Evolutionary conservation across 2,113 vertebrate species (phyloP).

Genomic region (Thryonomys swinderianus): DNA sequence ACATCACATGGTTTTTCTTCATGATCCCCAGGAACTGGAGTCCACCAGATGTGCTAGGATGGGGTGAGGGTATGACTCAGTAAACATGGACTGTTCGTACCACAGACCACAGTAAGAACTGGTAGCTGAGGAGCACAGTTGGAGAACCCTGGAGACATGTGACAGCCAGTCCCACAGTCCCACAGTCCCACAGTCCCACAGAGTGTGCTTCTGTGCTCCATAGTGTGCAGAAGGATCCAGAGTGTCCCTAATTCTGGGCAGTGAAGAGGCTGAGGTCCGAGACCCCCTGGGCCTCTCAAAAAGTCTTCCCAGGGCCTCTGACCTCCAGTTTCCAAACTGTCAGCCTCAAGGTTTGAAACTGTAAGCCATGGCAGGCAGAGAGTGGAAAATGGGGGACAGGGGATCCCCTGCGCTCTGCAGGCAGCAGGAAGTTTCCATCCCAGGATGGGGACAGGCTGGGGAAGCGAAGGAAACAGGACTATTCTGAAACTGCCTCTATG

Average conservation of each 20-base stretch:
- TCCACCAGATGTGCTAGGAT: background rate
- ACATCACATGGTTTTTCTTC: background rate
- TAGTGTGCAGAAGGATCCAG: background rate
- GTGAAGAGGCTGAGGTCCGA: background rate
- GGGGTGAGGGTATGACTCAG: background rate
- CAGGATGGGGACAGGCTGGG: background rate
- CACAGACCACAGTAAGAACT: background rate
- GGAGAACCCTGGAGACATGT: background rate
- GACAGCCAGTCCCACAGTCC: too few relatives aligned
- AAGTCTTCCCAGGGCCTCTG: too few relatives aligned
- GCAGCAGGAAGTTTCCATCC: background rate
- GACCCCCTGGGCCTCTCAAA: background rate
- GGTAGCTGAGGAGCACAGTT: background rate
- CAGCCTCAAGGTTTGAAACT: background rate
- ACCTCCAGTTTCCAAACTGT: background rate
- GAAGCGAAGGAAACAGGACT: conserved; percentile 37
- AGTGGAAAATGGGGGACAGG: background rate
- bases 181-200: background rate
- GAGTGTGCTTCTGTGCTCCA: too few relatives aligned
- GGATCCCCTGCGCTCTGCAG: background rate
- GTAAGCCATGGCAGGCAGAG: background rate
- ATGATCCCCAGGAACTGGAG: background rate
- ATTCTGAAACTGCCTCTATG: background rate
- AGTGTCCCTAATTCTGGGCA: background rate
- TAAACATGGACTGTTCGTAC: background rate